Base-by-base conservation (phyloP, 1,140 invertebrate species). In the Leptoteleia sp. region DNA sequence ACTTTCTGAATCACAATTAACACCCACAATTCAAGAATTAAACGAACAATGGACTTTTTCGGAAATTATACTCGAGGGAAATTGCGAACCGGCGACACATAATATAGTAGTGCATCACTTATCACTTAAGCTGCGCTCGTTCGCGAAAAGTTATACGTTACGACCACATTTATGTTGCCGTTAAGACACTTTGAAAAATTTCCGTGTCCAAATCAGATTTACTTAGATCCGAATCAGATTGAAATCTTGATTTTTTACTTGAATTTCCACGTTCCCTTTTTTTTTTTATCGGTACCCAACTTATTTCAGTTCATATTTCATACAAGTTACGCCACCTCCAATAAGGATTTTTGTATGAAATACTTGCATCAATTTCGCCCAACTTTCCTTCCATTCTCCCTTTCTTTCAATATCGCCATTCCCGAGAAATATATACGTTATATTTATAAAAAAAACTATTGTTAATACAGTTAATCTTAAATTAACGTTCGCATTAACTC, bases 41-140 rank as follows among this genome's bases (percentile, higher is more conserved):
- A n/a, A n/a, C n/a, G n/a, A 25, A 25, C 3, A 25, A 6, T 25
- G 22, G 33, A 47, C 19, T 73, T 62, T 50, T 55, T 54, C 12
- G 29, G 31, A 64, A 64, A 73, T 73, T 64, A 48, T 33, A 64
- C 59, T n/a, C 45, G 2, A 40, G 50, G 70, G 50, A 64, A 73
- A 73, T 73, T 55, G 68, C 38, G 31, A 54, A 22, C 25, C 13
- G 11, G 25, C 40, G 57, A 55, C 50, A 59, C 43, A 59, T 57
- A 65, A 67, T 59, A 52, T 67, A 75, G 61, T 67, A 65, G 50
- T 73, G 59, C 70, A 57, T 73, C 59, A 59, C 70, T 73, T 73
- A 73, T 73, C 59, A 64, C 59, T 73, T 64, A 73, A 73, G 42
- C 59, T 50, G 19, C 13, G 42, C 48, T 73, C 57, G 59, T 65